These are phyloP conservation scores for Zhuqinia jingwanae DNA, from an alignment of 2,888 invertebrate genomes.

Conservation along the genomic window DNA sequence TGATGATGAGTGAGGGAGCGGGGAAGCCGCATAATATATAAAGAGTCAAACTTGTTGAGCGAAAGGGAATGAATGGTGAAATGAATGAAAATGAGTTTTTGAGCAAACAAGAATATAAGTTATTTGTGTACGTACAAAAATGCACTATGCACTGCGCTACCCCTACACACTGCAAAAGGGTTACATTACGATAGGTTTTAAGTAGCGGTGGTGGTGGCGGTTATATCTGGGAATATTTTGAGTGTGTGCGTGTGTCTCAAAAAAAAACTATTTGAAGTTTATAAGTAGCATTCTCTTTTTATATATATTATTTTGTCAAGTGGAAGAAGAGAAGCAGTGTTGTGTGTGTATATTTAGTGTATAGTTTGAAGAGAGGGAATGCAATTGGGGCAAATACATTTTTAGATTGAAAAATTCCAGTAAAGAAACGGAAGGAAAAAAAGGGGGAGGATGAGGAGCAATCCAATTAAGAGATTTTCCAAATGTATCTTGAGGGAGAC, in stretches of 20 bases:
- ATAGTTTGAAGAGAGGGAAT: too few species aligned
- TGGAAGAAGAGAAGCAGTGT: constrained; percentile 4
- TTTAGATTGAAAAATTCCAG: constrained; percentile 58
- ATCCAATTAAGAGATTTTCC: constrained; percentile 69
- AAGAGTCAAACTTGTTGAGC: constrained; percentile 64
- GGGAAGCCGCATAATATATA: too few species aligned
- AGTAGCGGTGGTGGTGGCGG: constrained; percentile 30
- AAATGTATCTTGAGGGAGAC: constrained; percentile 66
- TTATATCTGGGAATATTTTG: neutral
- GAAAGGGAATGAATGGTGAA: constrained; percentile 48
- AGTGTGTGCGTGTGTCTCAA: constrained; percentile 28
- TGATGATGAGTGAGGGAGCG: too few species aligned
- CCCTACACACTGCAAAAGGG: neutral
- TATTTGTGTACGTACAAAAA: neutral
- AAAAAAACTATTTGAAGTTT: constrained; percentile 42
- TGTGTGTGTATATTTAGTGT: too few species aligned
- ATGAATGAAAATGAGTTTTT: constrained; percentile 64
- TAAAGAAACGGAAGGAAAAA: constrained; percentile 33
- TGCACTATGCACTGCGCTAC: neutral
- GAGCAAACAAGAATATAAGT: constrained; percentile 16
- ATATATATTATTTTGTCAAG: constrained; percentile 16
- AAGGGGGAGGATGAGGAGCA: constrained; percentile 60
- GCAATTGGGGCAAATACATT: constrained; percentile 23
- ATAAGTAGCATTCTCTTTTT: constrained; percentile 22
- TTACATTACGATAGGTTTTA: constrained; percentile 8